Conservation (phyloP, 2,888 invertebrate genomes). For the Drosophila nr. medialis region DNA sequence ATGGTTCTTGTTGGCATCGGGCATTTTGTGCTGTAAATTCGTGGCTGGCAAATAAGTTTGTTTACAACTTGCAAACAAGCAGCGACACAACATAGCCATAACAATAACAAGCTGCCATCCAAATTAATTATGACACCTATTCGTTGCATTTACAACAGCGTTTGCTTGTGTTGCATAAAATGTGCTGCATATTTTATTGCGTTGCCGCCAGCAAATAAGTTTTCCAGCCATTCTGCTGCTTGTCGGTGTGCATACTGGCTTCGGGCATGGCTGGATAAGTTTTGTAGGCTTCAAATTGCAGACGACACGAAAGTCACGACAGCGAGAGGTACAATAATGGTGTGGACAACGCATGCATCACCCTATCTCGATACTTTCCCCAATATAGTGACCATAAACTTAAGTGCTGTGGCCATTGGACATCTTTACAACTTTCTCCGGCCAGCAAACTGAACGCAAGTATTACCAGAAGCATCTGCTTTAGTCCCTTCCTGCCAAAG, state of each 20-base stretch:
- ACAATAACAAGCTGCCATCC: conserved; percentile 57
- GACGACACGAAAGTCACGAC: conserved; percentile 47
- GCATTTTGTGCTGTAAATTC: conserved; percentile 39
- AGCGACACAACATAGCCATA: conserved; percentile 41
- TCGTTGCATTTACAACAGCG: conserved; percentile 13
- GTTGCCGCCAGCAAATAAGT: conserved; percentile 53
- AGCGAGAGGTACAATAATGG: conserved; percentile 36
- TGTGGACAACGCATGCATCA: conserved; percentile 4
- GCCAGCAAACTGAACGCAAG: conserved; percentile 41
- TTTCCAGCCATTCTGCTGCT: conserved; percentile 17
- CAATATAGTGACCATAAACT: conserved; percentile 61
- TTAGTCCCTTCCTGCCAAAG: not conserved
- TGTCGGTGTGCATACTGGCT: not conserved
- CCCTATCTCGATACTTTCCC: not conserved
- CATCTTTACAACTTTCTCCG: conserved; percentile 68
- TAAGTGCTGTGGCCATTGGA: conserved; percentile 67
- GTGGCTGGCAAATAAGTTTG: conserved; percentile 46
- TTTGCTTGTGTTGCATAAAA: conserved; percentile 38
- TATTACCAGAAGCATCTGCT: not conserved
- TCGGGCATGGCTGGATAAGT: conserved; percentile 3
- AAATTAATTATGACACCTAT: conserved; percentile 76
- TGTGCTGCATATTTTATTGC: conserved; percentile 67
- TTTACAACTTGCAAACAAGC: conserved; percentile 55
- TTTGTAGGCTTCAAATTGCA: conserved; percentile 43
- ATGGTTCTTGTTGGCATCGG: conserved; percentile 12